phyloP scores from a whole-genome alignment of 2,113 vertebrate genomes.

The Synodontis membranacea region DNA sequence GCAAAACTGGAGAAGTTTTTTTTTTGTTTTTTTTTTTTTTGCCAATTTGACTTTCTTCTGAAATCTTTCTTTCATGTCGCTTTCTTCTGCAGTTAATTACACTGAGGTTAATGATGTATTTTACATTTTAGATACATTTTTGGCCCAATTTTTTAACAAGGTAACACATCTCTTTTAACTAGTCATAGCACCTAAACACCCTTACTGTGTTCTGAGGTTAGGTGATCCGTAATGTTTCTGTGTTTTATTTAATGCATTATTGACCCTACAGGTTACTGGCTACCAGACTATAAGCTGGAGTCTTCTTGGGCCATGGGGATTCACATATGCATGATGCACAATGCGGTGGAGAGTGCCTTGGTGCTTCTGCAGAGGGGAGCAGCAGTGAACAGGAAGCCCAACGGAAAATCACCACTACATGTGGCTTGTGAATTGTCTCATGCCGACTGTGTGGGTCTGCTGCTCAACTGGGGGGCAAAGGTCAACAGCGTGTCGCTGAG shows the following conservation, averaged over 20 bases:
- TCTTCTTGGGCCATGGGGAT: slow-evolving; percentile 92
- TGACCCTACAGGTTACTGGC: slow-evolving; percentile 86
- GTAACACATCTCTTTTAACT: background rate
- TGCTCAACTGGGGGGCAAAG: slow-evolving; percentile 82
- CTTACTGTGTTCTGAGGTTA: background rate
- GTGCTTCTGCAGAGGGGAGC: slow-evolving; percentile 86
- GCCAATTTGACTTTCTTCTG: background rate
- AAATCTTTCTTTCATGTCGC: background rate
- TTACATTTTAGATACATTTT: background rate
- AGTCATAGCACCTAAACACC: background rate
- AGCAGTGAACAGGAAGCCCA: slow-evolving; percentile 84
- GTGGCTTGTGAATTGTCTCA: slow-evolving; percentile 85
- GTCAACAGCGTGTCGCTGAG: slow-evolving; percentile 85
- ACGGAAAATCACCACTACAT: slow-evolving; percentile 94
- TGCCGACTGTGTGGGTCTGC: slow-evolving; percentile 79
- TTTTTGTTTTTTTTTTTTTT: background rate
- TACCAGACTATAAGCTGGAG: slow-evolving; percentile 90
- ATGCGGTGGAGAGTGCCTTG: slow-evolving; percentile 80
- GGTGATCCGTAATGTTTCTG: background rate
- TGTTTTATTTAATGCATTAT: slow-evolving; percentile 27
- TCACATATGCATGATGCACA: slow-evolving; percentile 88
- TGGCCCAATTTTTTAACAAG: background rate
- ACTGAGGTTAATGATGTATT: background rate
- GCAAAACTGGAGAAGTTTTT: background rate
- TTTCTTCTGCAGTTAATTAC: background rate